phyloP scores from a whole-genome alignment of 2,113 vertebrate genomes.

The Odocoileus virginianus region DNA sequence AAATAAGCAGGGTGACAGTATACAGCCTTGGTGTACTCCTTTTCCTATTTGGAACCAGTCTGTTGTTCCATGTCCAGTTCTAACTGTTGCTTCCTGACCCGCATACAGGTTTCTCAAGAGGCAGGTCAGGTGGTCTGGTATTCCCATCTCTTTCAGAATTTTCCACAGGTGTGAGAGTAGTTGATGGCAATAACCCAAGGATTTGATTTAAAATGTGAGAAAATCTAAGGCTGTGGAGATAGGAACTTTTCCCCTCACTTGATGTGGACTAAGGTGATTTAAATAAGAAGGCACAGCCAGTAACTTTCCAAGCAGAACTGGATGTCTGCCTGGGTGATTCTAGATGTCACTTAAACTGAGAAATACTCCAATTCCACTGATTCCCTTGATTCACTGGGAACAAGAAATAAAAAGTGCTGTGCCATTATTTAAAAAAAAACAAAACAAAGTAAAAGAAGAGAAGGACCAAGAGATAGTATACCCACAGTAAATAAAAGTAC shows the following conservation, averaged over 20 bases:
- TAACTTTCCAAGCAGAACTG: not conserved
- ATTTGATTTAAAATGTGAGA: not conserved
- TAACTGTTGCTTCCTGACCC: no score
- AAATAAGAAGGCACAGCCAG: not conserved
- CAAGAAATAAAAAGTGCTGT: not conserved
- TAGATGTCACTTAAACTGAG: not conserved
- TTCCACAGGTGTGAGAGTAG: no score
- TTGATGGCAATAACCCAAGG: not conserved
- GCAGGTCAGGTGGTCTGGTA: no score
- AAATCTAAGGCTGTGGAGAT: not conserved
- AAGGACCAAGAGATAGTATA: not conserved
- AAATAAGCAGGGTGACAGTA: no score
- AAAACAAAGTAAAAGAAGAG: not conserved
- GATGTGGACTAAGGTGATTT: not conserved
- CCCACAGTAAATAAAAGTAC: not conserved
- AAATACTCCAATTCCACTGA: not conserved
- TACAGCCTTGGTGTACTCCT: no score
- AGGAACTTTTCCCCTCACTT: not conserved
- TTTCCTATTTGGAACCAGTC: no score
- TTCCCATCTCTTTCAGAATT: no score
- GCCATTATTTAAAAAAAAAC: not conserved
- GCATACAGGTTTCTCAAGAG: no score
- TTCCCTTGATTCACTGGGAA: not conserved
- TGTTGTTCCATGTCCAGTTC: no score
- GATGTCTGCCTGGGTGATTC: not conserved